Conservation (phyloP, 2,797 vertebrate genomes). For the Odontamblyopus rebecca region DNA sequence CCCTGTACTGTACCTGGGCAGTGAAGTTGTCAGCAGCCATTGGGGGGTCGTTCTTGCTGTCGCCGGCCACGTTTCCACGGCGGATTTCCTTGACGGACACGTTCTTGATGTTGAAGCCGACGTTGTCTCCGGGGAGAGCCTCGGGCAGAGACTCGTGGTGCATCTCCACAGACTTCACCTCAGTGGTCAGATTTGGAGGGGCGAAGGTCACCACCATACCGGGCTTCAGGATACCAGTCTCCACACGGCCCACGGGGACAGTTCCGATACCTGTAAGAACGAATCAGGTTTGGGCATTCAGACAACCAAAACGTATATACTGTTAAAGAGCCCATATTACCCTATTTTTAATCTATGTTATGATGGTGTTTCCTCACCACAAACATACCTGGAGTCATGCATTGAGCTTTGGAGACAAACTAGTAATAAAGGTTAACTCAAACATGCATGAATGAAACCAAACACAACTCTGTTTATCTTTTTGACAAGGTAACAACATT, state of each 20-base stretch:
- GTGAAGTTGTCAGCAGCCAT: slow-evolving; percentile 72
- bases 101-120: slow-evolving; percentile 86
- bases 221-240: slow-evolving; percentile 79
- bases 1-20: slow-evolving; percentile 67
- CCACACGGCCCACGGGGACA: slow-evolving; percentile 80
- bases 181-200: slow-evolving; percentile 76
- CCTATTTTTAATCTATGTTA: too few relatives aligned
- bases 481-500: too few relatives aligned
- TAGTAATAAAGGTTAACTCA: too few relatives aligned
- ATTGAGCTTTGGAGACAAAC: too few relatives aligned
- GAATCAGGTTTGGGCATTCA: not conserved
- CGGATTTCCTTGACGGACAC: slow-evolving; percentile 83
- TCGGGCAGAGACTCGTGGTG: slow-evolving; percentile 79
- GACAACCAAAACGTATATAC: not conserved
- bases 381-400: too few relatives aligned
- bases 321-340: not conserved
- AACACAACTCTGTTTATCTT: too few relatives aligned
- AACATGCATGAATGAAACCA: too few relatives aligned
- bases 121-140: slow-evolving; percentile 79
- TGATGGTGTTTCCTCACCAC: too few relatives aligned
- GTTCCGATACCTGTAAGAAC: slow-evolving; percentile 77
- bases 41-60: slow-evolving; percentile 82
- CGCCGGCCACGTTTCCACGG: slow-evolving; percentile 78
- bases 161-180: slow-evolving; percentile 86
- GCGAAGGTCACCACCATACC: slow-evolving; percentile 81